phyloP scores from a whole-genome alignment of 2,888 invertebrate genomes.

The Scaptomyza flava region DNA sequence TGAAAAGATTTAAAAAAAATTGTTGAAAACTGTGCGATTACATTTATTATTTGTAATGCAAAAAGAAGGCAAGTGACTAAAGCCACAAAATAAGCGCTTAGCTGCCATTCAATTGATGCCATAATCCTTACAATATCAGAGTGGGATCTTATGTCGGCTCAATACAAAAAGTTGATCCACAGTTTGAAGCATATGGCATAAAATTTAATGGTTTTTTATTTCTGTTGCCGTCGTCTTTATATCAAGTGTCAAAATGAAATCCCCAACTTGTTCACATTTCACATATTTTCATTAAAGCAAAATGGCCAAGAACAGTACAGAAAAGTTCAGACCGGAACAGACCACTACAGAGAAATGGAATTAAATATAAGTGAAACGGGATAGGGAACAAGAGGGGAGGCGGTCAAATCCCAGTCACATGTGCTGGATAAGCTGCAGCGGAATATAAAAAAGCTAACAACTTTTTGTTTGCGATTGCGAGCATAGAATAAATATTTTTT shows the following conservation, averaged over 20 bases:
- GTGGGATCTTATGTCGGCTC: not conserved
- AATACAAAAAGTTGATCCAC: conserved; percentile 22
- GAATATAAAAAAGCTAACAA: conserved; percentile 48
- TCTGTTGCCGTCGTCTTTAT: conserved; percentile 14
- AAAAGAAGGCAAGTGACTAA: not conserved
- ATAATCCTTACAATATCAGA: conserved; percentile 9
- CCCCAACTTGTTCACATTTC: conserved; percentile 43
- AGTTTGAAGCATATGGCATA: conserved; percentile 22
- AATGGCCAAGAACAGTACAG: conserved; percentile 34
- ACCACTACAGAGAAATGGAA: conserved; percentile 1
- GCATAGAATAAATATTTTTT: conserved; percentile 49
- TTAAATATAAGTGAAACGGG: conserved; percentile 7
- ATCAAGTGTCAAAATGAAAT: conserved; percentile 61
- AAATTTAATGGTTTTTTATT: conserved; percentile 34
- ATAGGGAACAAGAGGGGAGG: not conserved
- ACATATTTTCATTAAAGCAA: conserved; percentile 43
- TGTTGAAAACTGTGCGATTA: not conserved
- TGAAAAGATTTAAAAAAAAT: conserved; percentile 1
- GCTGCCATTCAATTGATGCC: conserved; percentile 16
- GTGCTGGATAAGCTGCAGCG: conserved; percentile 30
- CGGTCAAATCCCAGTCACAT: conserved; percentile 40
- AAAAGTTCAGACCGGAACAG: conserved; percentile 2
- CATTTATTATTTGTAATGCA: not conserved
- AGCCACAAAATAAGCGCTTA: not conserved
- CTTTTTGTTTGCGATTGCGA: conserved; percentile 52